These are phyloP conservation scores for Balaeniceps rex DNA, from an alignment of 2,113 vertebrate species.

Conservation along the genomic window DNA sequence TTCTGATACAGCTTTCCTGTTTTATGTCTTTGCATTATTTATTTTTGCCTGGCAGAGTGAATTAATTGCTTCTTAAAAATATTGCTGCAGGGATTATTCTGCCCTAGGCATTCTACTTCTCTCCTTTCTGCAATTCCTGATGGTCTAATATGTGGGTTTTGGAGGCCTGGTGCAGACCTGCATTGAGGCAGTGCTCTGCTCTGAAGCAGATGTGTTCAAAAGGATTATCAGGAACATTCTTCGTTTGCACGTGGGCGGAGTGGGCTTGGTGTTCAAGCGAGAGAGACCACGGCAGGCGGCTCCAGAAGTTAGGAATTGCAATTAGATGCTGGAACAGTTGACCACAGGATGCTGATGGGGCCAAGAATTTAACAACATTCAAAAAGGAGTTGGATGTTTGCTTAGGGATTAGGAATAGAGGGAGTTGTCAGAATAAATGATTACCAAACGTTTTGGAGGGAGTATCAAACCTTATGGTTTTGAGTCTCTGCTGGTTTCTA, in stretches of 20 bases:
- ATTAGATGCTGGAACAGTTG: constrained; percentile 46
- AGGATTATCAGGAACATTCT: constrained; percentile 23
- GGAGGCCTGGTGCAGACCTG: not conserved
- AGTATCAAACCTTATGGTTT: not conserved
- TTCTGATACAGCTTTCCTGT: not conserved
- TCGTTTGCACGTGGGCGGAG: not conserved
- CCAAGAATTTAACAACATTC: constrained; percentile 53
- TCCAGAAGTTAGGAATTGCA: constrained; percentile 42
- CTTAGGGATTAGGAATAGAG: constrained; percentile 29
- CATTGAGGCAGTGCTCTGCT: not conserved
- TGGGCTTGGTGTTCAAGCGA: not conserved
- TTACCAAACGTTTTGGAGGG: constrained; percentile 6
- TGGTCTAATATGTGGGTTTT: not conserved
- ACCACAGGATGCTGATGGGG: constrained; percentile 27
- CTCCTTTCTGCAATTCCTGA: not conserved
- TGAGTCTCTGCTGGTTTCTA: not conserved
- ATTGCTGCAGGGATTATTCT: not conserved
- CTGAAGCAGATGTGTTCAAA: constrained; percentile 17
- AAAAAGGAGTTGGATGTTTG: constrained; percentile 23
- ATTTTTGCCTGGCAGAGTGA: not conserved
- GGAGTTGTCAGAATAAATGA: constrained; percentile 41
- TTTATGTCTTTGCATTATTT: not conserved
- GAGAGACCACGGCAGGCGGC: not conserved
- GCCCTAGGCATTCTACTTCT: not conserved
- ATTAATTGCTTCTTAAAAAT: not conserved